Conservation (phyloP, 2,888 invertebrate species). For the Lithophane leautieri region DNA sequence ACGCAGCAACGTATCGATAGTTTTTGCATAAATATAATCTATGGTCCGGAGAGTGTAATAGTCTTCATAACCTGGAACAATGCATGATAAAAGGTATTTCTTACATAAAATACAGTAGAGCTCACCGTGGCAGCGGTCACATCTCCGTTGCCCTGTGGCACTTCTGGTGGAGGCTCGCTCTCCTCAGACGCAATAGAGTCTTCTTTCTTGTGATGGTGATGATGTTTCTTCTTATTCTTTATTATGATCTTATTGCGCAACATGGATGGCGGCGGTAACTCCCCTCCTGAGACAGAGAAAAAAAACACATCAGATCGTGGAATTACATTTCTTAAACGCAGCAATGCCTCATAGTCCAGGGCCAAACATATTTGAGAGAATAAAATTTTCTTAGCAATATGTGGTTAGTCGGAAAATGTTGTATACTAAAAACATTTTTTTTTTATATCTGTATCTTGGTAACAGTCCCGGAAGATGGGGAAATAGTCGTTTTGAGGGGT, state of each 20-base stretch:
- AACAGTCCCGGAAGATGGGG: too few species aligned
- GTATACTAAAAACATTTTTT: too few species aligned
- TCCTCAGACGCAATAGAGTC: conserved; percentile 83
- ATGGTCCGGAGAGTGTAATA: not conserved
- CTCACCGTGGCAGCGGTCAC: conserved; percentile 80
- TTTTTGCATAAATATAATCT: not conserved
- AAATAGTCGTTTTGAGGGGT: too few species aligned
- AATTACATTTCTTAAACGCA: not conserved
- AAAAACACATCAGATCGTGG: not conserved
- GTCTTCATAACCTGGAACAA: not conserved
- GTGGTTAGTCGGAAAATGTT: too few species aligned
- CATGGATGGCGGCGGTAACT: conserved; percentile 96
- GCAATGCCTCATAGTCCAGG: not conserved
- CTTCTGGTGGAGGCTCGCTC: conserved; percentile 73
- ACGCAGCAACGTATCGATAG: not conserved
- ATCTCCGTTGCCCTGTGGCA: conserved; percentile 85
- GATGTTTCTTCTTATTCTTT: conserved; percentile 98
- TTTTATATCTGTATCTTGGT: too few species aligned
- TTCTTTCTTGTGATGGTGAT: conserved; percentile 93
- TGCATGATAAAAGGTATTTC: not conserved
- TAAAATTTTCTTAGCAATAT: too few species aligned
- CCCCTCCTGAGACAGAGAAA: conserved; percentile 90
- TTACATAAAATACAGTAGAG: conserved; percentile 12
- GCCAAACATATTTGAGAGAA: too few species aligned
- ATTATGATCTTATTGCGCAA: conserved; percentile 98